phyloP scores from a whole-genome alignment of 2,113 vertebrate species.

The Plecotus auritus region DNA sequence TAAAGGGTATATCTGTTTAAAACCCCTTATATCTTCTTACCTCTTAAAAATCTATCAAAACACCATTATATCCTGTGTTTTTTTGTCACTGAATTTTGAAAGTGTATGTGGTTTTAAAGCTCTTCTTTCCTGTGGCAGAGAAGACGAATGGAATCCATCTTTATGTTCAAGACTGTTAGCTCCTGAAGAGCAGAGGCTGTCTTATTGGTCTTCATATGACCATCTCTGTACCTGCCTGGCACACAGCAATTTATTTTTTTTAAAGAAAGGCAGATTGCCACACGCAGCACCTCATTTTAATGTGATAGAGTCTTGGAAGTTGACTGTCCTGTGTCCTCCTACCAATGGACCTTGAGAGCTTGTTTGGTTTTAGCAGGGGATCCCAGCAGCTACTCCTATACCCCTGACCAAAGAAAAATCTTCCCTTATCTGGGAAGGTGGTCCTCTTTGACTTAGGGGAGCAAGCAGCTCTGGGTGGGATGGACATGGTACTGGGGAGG shows the following conservation, averaged over 20 bases:
- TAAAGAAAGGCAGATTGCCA: constrained; percentile 92
- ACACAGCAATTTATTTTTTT: neutral
- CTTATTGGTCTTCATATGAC: neutral
- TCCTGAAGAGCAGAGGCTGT: neutral
- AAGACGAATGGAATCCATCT: neutral
- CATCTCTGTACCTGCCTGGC: neutral
- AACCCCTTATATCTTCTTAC: neutral
- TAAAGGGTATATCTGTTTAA: neutral
- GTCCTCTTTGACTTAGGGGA: constrained; percentile 91
- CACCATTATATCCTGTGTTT: neutral
- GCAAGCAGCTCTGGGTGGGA: constrained; percentile 96
- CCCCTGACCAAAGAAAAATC: constrained; percentile 88
- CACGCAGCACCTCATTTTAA: constrained; percentile 97
- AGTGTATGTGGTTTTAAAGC: neutral
- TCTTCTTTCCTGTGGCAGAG: neutral
- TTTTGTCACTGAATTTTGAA: neutral
- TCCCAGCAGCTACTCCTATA: constrained; percentile 93
- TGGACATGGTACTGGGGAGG: constrained; percentile 94
- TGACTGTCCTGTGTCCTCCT: constrained; percentile 95
- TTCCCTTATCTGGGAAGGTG: constrained; percentile 85
- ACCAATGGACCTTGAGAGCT: constrained; percentile 82
- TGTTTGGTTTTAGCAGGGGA: constrained; percentile 99
- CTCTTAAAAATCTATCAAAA: neutral
- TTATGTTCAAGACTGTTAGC: too few species aligned
- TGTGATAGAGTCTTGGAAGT: constrained; percentile 97